phyloP scores from a whole-genome alignment of 2,113 vertebrate genomes.

The Oncorhynchus tshawytscha region DNA sequence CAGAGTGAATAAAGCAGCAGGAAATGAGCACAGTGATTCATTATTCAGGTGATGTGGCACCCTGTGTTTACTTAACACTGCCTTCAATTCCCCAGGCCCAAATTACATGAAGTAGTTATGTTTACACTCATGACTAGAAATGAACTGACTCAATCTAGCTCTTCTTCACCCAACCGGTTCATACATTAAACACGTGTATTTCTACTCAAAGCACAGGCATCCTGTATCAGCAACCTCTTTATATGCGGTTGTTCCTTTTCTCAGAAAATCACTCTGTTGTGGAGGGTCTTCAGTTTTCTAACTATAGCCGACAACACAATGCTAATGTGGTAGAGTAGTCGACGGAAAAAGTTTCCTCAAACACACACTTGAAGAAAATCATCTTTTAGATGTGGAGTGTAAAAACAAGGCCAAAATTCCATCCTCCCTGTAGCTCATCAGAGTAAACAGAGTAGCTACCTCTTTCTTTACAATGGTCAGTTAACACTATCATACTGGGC shows the following conservation, averaged over 20 bases:
- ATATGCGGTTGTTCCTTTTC: neutral
- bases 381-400: neutral
- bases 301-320: neutral
- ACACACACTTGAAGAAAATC: neutral
- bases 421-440: constrained; percentile 5
- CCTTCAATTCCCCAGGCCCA: constrained; percentile 24
- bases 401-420: neutral
- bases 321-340: too few relatives aligned
- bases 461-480: neutral
- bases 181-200: neutral
- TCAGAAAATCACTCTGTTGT: neutral
- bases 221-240: neutral
- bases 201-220: neutral
- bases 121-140: constrained; percentile 29
- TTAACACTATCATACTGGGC: neutral
- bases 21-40: constrained; percentile 37
- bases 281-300: neutral
- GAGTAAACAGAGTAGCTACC: neutral
- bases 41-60: constrained; percentile 50
- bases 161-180: neutral
- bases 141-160: neutral
- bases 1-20: constrained; percentile 22
- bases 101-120: constrained; percentile 43
- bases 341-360: too few relatives aligned
- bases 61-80: constrained; percentile 35